Evolutionary conservation across 2,113 vertebrate genomes (phyloP), one percentile per base, ranked within the genome.

Genomic region (Sterrhoptilus dennistouni): DNA sequence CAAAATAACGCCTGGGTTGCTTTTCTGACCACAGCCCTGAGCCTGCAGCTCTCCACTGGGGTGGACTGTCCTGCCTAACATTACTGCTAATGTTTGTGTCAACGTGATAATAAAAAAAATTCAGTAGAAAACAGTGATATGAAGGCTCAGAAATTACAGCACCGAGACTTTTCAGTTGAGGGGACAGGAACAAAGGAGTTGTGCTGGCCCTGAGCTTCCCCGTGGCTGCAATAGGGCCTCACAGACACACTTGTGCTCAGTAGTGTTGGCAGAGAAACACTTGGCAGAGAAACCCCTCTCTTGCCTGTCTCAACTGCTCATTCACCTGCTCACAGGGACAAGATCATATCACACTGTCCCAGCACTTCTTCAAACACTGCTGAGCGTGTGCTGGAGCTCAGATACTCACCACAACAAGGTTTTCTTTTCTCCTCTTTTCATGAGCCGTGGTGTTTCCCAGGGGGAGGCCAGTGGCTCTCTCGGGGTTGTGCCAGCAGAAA

Each of bases 301-400:
- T 53, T 70, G 77, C 88, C 88, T 11, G 5, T 33, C 80, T 81
- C 83, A 68, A 9, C 88, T 94, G 88, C 83, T 94, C 64, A 22
- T 89, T 92, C 90, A 93, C 93, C 90, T 95, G 88, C 88, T 92
- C 76, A 17, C 64, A 45, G 40, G 64, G 64, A 42, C 38, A 64
- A 78, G 91, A 93, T 86, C 5, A 3, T 68, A 71, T 68, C 1
- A 0, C 23, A 8, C 50, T 0, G 0, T 52, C 78, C 79, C 44
- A 63, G 42, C 63, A 9, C 54, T 68, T 59, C 78, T 87, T 45
- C 75, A n/a, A 27, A 64, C 19, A 8, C 50, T 6, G 47, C 8
- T 3, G 36, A 87, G 75, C 3, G 9, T 45, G 83, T 68, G 66
- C 81, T 57, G 36, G 1, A 84, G 60, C 7, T 64, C 85, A 72